A percentile compares a stretch with the other conserved stretches of the same genome.
Evolutionary conservation across 2,888 invertebrate genomes (phyloP).

Genomic region (Nasonovia ribisnigri): DNA sequence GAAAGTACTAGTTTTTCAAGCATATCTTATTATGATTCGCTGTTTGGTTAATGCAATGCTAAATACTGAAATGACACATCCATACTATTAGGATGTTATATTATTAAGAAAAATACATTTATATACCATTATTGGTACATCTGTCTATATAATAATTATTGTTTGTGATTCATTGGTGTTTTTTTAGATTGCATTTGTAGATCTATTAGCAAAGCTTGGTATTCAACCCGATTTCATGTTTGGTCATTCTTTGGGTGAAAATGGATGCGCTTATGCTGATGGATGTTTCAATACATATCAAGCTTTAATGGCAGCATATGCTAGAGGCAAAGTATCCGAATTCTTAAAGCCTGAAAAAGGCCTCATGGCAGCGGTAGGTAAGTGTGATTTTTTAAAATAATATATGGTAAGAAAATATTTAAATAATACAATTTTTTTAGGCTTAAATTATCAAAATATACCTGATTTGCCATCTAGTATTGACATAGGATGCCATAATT

Average conservation of each 20-base stretch:
- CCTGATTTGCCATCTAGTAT: constrained; percentile 75
- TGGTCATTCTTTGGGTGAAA: constrained; percentile 78
- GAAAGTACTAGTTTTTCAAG: not conserved
- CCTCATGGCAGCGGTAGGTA: constrained; percentile 74
- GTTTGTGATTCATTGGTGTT: constrained; percentile 4
- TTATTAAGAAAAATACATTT: not conserved
- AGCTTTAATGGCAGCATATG: constrained; percentile 75
- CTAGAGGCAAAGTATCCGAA: constrained; percentile 72
- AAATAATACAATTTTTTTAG: constrained; percentile 59
- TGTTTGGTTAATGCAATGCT: not conserved
- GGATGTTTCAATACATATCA: constrained; percentile 76
- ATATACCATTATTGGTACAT: not conserved
- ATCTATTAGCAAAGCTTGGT: constrained; percentile 76
- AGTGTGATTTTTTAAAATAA: constrained; percentile 44
- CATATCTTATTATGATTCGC: not conserved
- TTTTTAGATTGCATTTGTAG: constrained; percentile 75
- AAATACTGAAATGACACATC: not conserved
- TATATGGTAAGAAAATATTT: constrained; percentile 14
- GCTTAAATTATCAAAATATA: constrained; percentile 68
- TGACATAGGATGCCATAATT: constrained; percentile 85
- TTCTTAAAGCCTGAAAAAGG: constrained; percentile 71
- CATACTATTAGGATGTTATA: not conserved
- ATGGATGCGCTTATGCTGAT: constrained; percentile 78
- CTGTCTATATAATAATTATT: not conserved
- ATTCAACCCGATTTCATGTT: constrained; percentile 81